Percentiles rank a stretch among this genome's conserved stretches.
Evolutionary conservation across 1,140 invertebrate species (phyloP).

Genomic region (Marisa cornuarietis): DNA sequence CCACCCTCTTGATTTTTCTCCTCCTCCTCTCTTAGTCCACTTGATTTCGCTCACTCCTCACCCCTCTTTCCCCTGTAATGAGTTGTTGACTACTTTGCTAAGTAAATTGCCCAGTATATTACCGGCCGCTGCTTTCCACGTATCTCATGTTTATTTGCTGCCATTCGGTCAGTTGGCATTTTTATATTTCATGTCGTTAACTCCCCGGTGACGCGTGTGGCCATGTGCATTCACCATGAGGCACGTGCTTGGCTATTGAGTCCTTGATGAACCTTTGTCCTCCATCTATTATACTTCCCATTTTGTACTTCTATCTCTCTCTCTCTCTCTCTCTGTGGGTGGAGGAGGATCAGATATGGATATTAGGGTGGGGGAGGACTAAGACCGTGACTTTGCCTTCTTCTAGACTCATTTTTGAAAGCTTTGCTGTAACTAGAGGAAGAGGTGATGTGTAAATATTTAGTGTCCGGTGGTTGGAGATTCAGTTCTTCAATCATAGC

Average conservation of each 20-base stretch:
- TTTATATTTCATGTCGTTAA: background rate
- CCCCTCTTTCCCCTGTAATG: background rate
- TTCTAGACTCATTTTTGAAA: no score
- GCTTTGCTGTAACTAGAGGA: no score
- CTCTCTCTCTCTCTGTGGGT: background rate
- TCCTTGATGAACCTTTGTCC: background rate
- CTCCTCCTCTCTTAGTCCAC: background rate
- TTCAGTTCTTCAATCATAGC: no score
- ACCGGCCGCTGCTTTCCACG: background rate
- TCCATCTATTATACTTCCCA: background rate
- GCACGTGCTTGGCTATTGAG: no score
- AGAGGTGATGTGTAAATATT: no score
- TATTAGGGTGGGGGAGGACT: no score
- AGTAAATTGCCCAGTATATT: no score
- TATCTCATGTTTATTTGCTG: background rate
- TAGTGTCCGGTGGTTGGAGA: no score
- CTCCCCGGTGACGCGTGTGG: background rate
- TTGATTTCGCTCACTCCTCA: background rate
- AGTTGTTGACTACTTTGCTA: background rate
- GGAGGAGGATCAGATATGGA: no score
- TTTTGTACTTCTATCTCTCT: background rate
- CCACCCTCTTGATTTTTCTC: background rate
- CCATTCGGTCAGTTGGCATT: background rate
- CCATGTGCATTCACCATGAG: no score
- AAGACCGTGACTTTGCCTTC: no score